Conservation (phyloP, 2,888 invertebrate genomes). For the Sympetrum striolatum region DNA sequence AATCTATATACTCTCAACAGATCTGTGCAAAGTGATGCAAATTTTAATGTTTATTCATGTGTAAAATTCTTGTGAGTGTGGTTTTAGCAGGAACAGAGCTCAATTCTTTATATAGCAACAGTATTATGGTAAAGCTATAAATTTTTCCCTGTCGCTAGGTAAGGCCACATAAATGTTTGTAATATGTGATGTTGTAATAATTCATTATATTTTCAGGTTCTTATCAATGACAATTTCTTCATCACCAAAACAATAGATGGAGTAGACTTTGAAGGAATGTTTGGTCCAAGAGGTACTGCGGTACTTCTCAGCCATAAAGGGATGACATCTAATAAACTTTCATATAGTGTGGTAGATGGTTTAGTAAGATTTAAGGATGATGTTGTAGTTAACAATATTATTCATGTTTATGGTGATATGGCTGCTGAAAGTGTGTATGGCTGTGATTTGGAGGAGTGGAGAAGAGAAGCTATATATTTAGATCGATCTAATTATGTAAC, state of each 20-base stretch:
- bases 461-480: neutral
- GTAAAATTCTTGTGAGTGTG: too few species aligned
- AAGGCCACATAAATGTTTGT: too few species aligned
- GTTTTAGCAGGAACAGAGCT: too few species aligned
- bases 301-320: neutral
- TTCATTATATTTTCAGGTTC: neutral
- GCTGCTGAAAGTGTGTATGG: slow-evolving; percentile 1
- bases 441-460: slow-evolving; percentile 7
- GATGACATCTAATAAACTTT: neutral
- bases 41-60: too few species aligned
- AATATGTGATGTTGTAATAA: neutral
- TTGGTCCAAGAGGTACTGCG: neutral
- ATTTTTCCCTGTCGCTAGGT: too few species aligned
- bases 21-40: too few species aligned
- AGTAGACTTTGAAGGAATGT: neutral
- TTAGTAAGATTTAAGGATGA: neutral
- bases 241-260: neutral
- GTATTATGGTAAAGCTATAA: too few species aligned
- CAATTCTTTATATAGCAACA: too few species aligned
- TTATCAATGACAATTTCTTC: neutral
- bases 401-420: neutral
- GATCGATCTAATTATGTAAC: neutral
- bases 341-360: neutral
- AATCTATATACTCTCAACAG: too few species aligned
- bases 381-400: neutral